These are phyloP conservation scores for Chaetura pelagica DNA, from an alignment of 2,113 vertebrate species.

Conservation along the genomic window DNA sequence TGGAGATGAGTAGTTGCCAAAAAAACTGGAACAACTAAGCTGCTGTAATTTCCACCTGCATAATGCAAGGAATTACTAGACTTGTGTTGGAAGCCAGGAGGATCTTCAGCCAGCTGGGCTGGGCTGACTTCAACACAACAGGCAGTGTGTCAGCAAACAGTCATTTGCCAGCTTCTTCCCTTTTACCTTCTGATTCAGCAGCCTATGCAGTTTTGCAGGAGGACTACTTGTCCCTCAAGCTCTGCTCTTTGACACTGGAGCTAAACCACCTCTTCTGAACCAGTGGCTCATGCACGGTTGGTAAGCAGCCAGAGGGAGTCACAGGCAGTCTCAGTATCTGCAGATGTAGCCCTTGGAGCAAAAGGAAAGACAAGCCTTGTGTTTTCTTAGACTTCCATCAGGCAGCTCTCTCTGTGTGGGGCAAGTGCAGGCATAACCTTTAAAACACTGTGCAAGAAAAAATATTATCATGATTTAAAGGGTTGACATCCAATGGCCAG, in stretches of 20 bases:
- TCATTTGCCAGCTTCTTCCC: background rate
- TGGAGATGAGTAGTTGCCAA: background rate
- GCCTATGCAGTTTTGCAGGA: background rate
- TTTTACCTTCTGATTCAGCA: background rate
- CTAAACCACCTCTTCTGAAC: background rate
- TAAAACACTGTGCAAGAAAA: slow-evolving; percentile 20
- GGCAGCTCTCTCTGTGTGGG: background rate
- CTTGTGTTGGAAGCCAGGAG: background rate
- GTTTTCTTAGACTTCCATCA: background rate
- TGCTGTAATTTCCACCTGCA: background rate
- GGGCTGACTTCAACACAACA: background rate
- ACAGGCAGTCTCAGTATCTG: background rate
- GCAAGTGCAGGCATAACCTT: background rate
- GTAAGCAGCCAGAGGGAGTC: background rate
- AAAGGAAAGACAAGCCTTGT: background rate
- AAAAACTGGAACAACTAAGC: background rate
- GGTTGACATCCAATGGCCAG: background rate
- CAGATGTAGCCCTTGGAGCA: background rate
- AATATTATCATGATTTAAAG: slow-evolving; percentile 41
- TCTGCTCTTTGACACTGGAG: background rate
- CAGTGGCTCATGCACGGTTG: background rate
- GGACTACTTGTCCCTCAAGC: background rate
- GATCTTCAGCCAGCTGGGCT: background rate
- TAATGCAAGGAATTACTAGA: background rate
- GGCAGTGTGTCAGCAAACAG: background rate